Evolutionary conservation across 2,797 vertebrate genomes (phyloP), one percentile per base, ranked within the genome.

Genomic region (Florisuga fusca): DNA sequence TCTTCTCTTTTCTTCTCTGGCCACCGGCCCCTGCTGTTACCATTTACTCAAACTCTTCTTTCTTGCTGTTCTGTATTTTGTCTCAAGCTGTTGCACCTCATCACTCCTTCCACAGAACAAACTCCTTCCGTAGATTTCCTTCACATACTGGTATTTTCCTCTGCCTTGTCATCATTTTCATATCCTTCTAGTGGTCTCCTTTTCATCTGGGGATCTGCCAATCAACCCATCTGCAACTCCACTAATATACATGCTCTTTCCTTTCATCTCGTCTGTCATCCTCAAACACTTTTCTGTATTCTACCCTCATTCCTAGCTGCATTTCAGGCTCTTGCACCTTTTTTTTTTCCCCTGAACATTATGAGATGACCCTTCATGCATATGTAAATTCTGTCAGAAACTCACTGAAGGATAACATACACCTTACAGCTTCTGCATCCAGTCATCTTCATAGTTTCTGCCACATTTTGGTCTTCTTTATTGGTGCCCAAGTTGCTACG

Each of bases 311-410:
- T 95, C 93, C 84, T 91, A 95, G 88, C 88, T 67, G 63, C 63
- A 79, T 92, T 95, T 94, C 90, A 93, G 84, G 64, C 86, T 89
- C 72, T 82, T 68, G 38, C 72, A 79, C 34, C 22, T 83, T 87
- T 92, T 90, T 88, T 91, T 58, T 68, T 75, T 7, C 10, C 25
- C 20, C 34, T 73, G 41, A 95, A 92, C 86, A 90, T 95, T 96
- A 96, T 84, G 78, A 95, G 86, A 95, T 95, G 93, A 94, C 88
- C 94, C 90, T 95, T 95, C 93, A 96, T 97, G 94, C 93, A 94
- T 95, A 97, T 90, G 86, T 74, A 95, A 95, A 95, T 97, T 94
- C 95, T 94, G 93, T 95, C 96, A 96, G 93, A 95, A 95, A 89
- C 75, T 95, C 93, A 95, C 93, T 96, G 95, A 95, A 96, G 94